These are phyloP conservation scores for Mnemiopsis leidyi DNA, from an alignment of 37 sponge, comb jelly and placozoan species.

Conservation along the genomic window DNA sequence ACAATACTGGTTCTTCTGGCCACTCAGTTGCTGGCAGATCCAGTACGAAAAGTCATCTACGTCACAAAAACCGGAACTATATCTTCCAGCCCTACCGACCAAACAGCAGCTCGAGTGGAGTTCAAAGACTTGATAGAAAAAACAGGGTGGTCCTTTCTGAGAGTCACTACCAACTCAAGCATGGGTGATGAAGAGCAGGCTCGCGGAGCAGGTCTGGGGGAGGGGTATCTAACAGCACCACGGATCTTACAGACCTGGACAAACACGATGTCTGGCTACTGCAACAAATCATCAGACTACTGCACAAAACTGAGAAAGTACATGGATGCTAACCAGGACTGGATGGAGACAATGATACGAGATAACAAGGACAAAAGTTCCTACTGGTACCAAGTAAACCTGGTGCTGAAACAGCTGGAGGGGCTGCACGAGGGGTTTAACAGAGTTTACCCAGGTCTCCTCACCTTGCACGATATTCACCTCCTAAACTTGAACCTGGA, in stretches of 20 bases:
- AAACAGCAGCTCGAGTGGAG: not conserved
- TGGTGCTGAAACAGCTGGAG: not conserved
- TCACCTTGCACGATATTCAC: not conserved
- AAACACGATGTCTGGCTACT: constrained; percentile 4
- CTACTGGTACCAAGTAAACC: constrained; percentile 2
- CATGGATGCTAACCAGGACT: not conserved
- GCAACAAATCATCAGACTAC: not conserved
- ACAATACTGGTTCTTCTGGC: too few species aligned
- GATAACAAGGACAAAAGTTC: not conserved
- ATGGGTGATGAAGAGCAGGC: not conserved
- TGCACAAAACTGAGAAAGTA: not conserved
- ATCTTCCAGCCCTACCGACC: not conserved
- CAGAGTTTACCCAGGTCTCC: not conserved
- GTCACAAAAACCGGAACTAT: not conserved
- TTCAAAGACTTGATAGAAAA: not conserved
- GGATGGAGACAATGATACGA: constrained; percentile 1
- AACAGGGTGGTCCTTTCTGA: constrained; percentile 6
- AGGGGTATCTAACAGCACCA: constrained; percentile 16
- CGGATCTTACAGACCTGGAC: not conserved
- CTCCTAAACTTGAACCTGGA: not conserved
- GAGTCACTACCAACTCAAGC: not conserved
- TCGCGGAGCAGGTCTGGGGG: not conserved
- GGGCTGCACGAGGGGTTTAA: not conserved
- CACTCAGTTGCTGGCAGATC: too few species aligned
- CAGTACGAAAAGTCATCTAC: not conserved